These are phyloP conservation scores for Argyrosomus japonicus DNA, from an alignment of 2,113 vertebrate species.

Conservation along the genomic window DNA sequence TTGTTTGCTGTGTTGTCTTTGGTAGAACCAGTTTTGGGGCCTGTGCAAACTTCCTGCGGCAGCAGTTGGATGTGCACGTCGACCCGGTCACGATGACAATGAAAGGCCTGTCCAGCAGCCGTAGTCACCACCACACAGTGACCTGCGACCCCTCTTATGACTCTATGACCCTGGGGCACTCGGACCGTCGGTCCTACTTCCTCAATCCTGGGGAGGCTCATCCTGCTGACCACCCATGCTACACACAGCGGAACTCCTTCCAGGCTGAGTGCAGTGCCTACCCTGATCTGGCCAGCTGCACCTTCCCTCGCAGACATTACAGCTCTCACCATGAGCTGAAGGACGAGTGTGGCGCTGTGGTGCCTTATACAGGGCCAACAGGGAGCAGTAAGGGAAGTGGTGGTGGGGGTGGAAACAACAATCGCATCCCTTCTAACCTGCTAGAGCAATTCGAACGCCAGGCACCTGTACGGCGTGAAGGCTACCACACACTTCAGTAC, in stretches of 20 bases:
- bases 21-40: conserved; percentile 61
- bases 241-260: conserved; percentile 85
- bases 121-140: conserved; percentile 92
- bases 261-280: conserved; percentile 89
- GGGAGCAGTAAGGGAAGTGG: conserved; percentile 61
- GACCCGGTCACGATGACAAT: conserved; percentile 84
- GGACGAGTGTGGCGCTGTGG: conserved; percentile 88
- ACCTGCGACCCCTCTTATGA: conserved; percentile 89
- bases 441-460: conserved; percentile 95
- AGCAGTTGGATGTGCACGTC: conserved; percentile 65
- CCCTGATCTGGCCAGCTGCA: conserved; percentile 95
- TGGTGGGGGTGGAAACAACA: conserved; percentile 67
- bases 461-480: conserved; percentile 91
- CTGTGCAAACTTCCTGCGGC: conserved; percentile 62
- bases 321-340: conserved; percentile 90
- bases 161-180: conserved; percentile 89
- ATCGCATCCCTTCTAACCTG: conserved; percentile 86
- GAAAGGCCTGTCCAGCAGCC: conserved; percentile 96
- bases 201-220: conserved; percentile 87
- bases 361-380: conserved; percentile 85
- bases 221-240: conserved; percentile 85
- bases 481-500: conserved; percentile 98
- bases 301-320: conserved; percentile 96
- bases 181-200: conserved; percentile 89
- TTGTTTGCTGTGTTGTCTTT: conserved; percentile 52